Base-by-base conservation (phyloP, 2,113 vertebrate genomes). In the Suncus etruscus region DNA sequence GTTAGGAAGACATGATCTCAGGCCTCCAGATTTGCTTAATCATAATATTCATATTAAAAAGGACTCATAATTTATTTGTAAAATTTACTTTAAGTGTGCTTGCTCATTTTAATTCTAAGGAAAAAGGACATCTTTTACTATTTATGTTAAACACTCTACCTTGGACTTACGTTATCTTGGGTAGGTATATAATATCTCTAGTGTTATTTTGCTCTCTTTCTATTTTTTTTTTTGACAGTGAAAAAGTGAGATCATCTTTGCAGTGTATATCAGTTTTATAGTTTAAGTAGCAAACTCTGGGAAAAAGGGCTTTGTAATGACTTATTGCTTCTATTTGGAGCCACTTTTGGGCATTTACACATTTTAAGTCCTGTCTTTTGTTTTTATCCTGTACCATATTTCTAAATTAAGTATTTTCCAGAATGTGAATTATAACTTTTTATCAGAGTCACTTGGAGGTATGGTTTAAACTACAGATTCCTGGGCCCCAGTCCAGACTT, bases 321-420 rank as follows among this genome's bases (percentile, higher is more conserved):
- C 92, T 95, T 91, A 95, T 94, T 93, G 87, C 73, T 94, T 94
- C 95, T 93, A 95, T 92, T 95, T 97, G 74, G 91, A 92, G 72
- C 79, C 66, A 90, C 69, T 82, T 90, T 87, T 92, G 94, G 83
- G 68, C 51, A 92, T 94, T 96, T 91, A 86, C n/a, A 92, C 81
- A 74, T 85, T 95, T 95, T 94, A 83, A 93, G 86, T 80, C 20
- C 31, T 93, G 51, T 91, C 80, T 89, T 58, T 39, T 39, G 3
- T 39, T 75, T 94, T 91, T 89, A 86, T 87, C n/a, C 68, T 88
- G 74, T 82, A 91, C 65, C 50, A 79, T 83, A 58, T 14, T 93
- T 22, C 86, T 86, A 83, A 86, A 88, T 25, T 31, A 29, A 83
- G 10, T 86, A 51, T 95, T 92, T 77, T 18, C 32, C 11, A 86